Base-by-base conservation (phyloP, 2,888 invertebrate genomes). In the Calameuta filiformis region DNA sequence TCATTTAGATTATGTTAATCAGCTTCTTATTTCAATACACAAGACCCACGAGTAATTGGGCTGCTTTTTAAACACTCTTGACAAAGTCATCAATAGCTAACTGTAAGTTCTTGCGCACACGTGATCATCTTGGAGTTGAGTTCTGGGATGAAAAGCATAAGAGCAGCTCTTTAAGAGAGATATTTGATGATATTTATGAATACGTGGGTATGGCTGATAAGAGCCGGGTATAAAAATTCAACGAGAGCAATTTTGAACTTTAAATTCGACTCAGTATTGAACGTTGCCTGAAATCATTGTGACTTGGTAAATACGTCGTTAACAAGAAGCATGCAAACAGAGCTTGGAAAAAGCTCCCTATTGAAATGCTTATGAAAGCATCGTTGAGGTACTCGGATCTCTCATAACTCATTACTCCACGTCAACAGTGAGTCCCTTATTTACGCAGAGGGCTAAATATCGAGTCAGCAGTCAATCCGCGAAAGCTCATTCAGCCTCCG, bases 1-100 rank as follows among this genome's bases (percentile, higher is more conserved):
- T 84, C 83, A 82, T 85, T 82, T 85, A 82, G 81, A 83, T 85
- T 84, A 85, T 84, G 84, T 81, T 85, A 84, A 84, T 85, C 84
- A 83, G 84, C 79, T 56, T 82, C 83, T 84, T 82, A 84, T 84
- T 85, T 82, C 82, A 81, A 85, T 84, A 80, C 83, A 80, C 79
- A 76, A 78, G 80, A 81, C 79, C 81, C 79, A 77, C 77, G 75
- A 73, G 81, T 80, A 84, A 84, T 83, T 83, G 82, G 82, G 79
- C 79, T 68, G 75, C 76, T 80, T 79, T 78, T 80, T 9, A 23
- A 56, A 9, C 6, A 1, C 76, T 73, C 81, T 83, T 83, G 84
- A 84, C 83, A 80, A 82, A 82, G 81, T 83, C 82, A 82, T 84
- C 81, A 82, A 79, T 74, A 77, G 74, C 75, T 73, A n/a, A 56